These are phyloP conservation scores for Polyommatus iphigenia DNA, from an alignment of 2,888 invertebrate genomes.

Conservation along the genomic window DNA sequence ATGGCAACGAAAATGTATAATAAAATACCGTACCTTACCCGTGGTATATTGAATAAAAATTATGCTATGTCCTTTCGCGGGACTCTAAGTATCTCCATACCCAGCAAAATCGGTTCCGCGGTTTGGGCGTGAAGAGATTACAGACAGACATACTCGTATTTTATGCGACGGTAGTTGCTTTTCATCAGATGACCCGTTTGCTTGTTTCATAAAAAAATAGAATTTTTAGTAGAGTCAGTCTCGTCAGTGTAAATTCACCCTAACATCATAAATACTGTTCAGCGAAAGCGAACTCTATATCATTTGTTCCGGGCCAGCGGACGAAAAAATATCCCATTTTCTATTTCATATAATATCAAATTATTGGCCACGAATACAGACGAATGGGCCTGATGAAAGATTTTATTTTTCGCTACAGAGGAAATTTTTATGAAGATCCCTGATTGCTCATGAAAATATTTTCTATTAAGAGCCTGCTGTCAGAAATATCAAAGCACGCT, in stretches of 20 bases:
- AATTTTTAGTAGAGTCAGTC: not conserved
- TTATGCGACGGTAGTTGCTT: too few species aligned
- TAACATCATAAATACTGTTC: conserved; percentile 1
- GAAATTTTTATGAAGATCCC: not conserved
- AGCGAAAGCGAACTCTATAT: not conserved
- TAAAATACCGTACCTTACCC: too few species aligned
- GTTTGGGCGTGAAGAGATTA: too few species aligned
- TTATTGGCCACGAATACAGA: not conserved
- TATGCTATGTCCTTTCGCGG: too few species aligned
- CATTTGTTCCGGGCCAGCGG: conserved; percentile 15
- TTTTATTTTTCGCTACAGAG: not conserved
- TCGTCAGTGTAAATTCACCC: not conserved
- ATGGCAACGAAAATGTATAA: too few species aligned
- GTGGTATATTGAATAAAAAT: too few species aligned
- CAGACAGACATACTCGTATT: too few species aligned
- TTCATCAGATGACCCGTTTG: too few species aligned
- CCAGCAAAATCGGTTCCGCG: too few species aligned
- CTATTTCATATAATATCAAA: conserved; percentile 30
- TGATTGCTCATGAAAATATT: not conserved
- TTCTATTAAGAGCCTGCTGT: not conserved
- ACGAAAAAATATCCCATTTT: conserved; percentile 27
- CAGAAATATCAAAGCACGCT: too few species aligned
- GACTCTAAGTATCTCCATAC: too few species aligned
- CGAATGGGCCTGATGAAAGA: not conserved
- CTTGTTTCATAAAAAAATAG: too few species aligned